Evolutionary conservation across 2,888 invertebrate species (phyloP), one percentile per base, ranked within the genome.

Genomic region (Fabriciana adippe): DNA sequence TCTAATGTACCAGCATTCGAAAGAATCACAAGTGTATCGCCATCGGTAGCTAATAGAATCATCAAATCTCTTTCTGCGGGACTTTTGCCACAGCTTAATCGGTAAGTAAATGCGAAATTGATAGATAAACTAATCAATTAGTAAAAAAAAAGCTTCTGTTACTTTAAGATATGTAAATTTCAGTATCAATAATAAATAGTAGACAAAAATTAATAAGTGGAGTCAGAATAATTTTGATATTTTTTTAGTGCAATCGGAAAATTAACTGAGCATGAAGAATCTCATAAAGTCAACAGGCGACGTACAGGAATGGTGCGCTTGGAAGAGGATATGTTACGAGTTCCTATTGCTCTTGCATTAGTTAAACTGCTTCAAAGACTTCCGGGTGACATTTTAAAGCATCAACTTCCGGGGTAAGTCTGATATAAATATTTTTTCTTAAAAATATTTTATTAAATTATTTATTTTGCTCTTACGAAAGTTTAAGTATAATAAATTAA

Each of bases 301-400:
- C 94, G 93, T 47, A 93, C 93, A 2, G 75, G 78, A 1, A 86
- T 93, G 11, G 96, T 95, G 76, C 94, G 96, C n/a, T 98, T 99
- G 81, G 96, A 97, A 78, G 97, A 98, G 73, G 98, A 99, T 80
- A 95, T 98, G 76, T 91, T 97, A 72, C 93, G 97, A 59, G 97
- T 99, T 8, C 99, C 99, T 0, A 96, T 99, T 69, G 98, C 98
- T 0, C 88, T 99, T 65, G 98, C 99, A 0, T 94, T 98, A 65
- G 97, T 99, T 0, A 99, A 99, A 84, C 86, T 99, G 21, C 88
- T 99, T 73, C 97, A 98, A 80, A 95, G 96, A 76, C 89, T 99
- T 57, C 99, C 99, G 0, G 93, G 94, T 63, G 94, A 94, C 70
- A 91, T 97, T 68, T 84, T 99, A 64, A 94, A 96, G 53, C 90